Evolutionary conservation across 1,140 invertebrate genomes (phyloP), one percentile per base, ranked within the genome.

Genomic region (Hycleus cichorii): DNA sequence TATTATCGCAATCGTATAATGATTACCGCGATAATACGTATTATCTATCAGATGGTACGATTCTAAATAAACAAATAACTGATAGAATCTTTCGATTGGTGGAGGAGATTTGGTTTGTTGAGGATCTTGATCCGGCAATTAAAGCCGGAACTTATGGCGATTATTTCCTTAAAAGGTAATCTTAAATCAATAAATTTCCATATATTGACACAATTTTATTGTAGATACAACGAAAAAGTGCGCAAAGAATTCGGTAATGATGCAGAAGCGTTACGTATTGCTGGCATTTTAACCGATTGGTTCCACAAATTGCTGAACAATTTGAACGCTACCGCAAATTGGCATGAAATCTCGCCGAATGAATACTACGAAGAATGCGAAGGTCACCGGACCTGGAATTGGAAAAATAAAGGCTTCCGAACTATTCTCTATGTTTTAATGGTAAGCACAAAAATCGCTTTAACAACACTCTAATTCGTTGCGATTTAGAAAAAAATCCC

Each of bases 371-470:
- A 75, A 74, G 70, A 76, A 2, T 85, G 82, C 64, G 76, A 80
- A 47, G 85, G 85, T 2, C 76, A 86, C 70, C 54, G 64, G 18
- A 50, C 78, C 7, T 72, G 82, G 3, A 78, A 81, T 64, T 88
- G 85, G 84, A 84, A 82, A 59, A 68, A 75, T 11, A 76, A 74
- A 59, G 84, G 83, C 26, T 87, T 80, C 64, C 76, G 70, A 54
- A 80, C 70, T 26, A 69, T 87, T 54, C 74, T 88, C 8, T 71
- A 80, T 60, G 50, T 85, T 25, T 71, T 87, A 50, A 76, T 79
- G 74, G 81, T 83, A 77, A 32, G 64, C 49, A 39, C 32, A 18
- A 12, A n/a, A 39, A 18, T 8, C 9, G 24, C 32, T 32, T 32
- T 7, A 32, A 32, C 3, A 32, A 3, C 32, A 32, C 4, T 32